These are phyloP conservation scores for Passer montanus DNA, from an alignment of 2,113 vertebrate species.

Conservation along the genomic window DNA sequence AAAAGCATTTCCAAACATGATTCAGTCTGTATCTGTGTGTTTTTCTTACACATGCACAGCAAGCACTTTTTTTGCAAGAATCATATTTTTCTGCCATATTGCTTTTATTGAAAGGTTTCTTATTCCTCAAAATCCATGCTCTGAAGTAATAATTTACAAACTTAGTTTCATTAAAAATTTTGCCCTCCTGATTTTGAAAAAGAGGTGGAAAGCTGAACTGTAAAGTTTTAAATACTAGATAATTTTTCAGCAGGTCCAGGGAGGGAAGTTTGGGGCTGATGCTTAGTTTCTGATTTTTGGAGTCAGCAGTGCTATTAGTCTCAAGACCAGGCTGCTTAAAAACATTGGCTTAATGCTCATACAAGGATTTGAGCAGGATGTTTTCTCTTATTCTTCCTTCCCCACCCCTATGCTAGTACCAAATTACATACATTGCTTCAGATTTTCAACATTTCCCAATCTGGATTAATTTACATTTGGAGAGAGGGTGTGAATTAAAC, in stretches of 20 bases:
- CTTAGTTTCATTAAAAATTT: neutral
- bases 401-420: neutral
- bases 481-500: slow-evolving; percentile 62
- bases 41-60: neutral
- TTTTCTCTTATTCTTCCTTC: slow-evolving; percentile 1
- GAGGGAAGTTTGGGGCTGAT: neutral
- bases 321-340: neutral
- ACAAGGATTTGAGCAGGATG: neutral
- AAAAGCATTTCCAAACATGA: neutral
- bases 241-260: neutral
- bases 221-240: neutral
- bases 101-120: neutral
- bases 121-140: neutral
- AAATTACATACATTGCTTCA: slow-evolving; percentile 35
- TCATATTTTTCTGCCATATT: neutral
- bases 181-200: neutral
- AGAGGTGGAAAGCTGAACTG: neutral
- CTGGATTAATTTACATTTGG: slow-evolving; percentile 68
- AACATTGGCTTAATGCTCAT: neutral
- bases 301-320: neutral
- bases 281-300: neutral
- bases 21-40: neutral
- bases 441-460: slow-evolving; percentile 42
- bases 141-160: neutral
- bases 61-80: neutral